Base-by-base conservation (phyloP, 37 sponge, comb jelly and placozoan genomes). In the Axinella damicornis region DNA sequence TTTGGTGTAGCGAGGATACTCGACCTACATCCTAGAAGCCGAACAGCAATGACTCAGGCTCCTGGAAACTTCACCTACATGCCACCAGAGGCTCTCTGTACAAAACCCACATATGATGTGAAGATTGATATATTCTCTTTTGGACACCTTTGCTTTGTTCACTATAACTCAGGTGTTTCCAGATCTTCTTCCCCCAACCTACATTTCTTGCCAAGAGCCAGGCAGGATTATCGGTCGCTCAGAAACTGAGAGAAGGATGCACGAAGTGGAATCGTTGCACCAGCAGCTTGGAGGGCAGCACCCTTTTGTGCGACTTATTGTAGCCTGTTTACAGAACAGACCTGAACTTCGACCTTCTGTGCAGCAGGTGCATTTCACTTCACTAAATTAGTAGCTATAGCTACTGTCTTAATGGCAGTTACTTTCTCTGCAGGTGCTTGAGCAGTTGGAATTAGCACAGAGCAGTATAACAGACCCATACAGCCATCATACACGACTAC, bases 1-100 rank as follows among this genome's bases (percentile, higher is more conserved):
- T 84, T 84, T 68, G 85, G 85, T 14, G 77, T 84, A 38, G 67
- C 85, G 0, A 40, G 65, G 22, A 61, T 76, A 31, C 35, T 84
- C 25, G 21, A 75, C 25, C 57, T 27, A 0, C 35, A 53, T 27
- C 46, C 39, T 54, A 32, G 57, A 28, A 57, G 52, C 13, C 32
- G 25, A 12, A 33, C 76, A 2, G 57, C 76, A 1, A 30, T 67
- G 27, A 33, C 68, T 5, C 76, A 52, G 18, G 58, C 33, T 16
- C 33, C 58, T n/a, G 76, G 76, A 1, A 76, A 55, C 31, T 57
- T 52, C 0, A 57, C 58, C 28, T 76, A 76, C 54, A 76, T 76
- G 76, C 61, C 76, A 20, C 76, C 58, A 0, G 76, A 76, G 11
- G 76, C 52, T 15, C 55, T 30, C 32, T 33, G 33, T 31, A 30